Base-by-base conservation (phyloP, 2,113 vertebrate genomes). In the Candoia aspera region DNA sequence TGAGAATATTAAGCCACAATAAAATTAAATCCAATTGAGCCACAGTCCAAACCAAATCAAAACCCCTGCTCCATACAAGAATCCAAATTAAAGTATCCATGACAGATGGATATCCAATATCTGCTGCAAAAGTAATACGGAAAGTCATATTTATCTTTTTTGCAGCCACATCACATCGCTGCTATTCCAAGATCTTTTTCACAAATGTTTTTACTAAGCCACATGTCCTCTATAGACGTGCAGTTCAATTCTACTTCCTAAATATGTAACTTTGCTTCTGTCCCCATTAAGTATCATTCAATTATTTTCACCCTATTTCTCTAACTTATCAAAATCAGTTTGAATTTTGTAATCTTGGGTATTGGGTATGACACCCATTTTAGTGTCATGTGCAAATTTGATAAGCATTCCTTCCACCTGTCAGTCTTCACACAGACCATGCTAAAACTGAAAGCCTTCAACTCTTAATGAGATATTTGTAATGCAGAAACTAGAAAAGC, bases 1-100 rank as follows among this genome's bases (percentile, higher is more conserved):
- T 62, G 90, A 84, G 54, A 37, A 90, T 87, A 91, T 91, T 91
- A 91, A 87, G 62, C 84, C 60, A 68, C 85, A 91, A 57, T 0
- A 60, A 29, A 46, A 54, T 64, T 54, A 6, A 5, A 26, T 0
- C 0, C 33, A 91, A 46, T n/a, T 90, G 24, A 53, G 15, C 37
- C 19, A 83, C 46, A n/a, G 13, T 33, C 89, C 87, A 87, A 84
- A 93, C 73, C 73, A 79, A 79, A 79, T 79, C 73, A 79, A 79
- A 42, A 79, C 17, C 33, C 37, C 33, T 68, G 29, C 29, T 79
- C 68, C 68, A 79, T 79, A 33, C 68, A 37, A 37, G 33, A 33
- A 79, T 79, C 33, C 73, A 79, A 42, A 79, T 79, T 79, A 21
- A 79, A 79, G 17, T 42, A 21, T 79, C 21, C 8, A 9, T 79